These are phyloP conservation scores for Heteractis magnifica DNA, from an alignment of 92 coral and sea anemone species.

Conservation along the genomic window DNA sequence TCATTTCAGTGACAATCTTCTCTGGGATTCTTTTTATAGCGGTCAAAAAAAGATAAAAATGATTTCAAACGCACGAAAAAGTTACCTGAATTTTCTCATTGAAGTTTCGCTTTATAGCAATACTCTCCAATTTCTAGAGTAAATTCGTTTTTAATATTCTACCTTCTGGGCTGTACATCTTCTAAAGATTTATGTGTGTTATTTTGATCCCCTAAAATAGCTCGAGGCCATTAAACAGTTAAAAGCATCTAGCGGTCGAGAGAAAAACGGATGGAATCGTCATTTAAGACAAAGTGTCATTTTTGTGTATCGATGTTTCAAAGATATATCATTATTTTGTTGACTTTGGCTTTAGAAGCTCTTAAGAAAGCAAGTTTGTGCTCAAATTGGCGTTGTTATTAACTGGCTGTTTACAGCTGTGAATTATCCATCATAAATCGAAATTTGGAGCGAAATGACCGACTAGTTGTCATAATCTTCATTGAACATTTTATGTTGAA, in stretches of 20 bases:
- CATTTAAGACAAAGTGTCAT: background rate
- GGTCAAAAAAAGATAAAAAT: background rate
- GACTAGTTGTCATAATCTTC: background rate
- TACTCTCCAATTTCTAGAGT: background rate
- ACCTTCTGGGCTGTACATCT: conserved; percentile 3
- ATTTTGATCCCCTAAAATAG: background rate
- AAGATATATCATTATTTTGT: background rate
- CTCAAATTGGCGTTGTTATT: background rate
- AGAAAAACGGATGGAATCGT: background rate
- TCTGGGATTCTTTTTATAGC: background rate
- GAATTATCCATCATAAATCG: background rate
- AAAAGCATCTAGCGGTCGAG: background rate
- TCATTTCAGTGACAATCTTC: background rate
- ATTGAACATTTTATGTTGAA: background rate
- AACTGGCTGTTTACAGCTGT: background rate
- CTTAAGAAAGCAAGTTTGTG: background rate
- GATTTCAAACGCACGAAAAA: background rate
- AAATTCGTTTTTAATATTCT: background rate
- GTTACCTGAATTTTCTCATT: background rate
- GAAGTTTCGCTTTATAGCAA: background rate
- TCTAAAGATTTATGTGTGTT: conserved; percentile 1
- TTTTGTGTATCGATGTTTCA: background rate
- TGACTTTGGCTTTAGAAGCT: background rate
- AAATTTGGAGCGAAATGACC: background rate
- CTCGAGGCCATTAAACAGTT: conserved; percentile 30